These are phyloP conservation scores for Cecidostiba fungosa DNA, from an alignment of 2,888 invertebrate genomes.

Conservation along the genomic window DNA sequence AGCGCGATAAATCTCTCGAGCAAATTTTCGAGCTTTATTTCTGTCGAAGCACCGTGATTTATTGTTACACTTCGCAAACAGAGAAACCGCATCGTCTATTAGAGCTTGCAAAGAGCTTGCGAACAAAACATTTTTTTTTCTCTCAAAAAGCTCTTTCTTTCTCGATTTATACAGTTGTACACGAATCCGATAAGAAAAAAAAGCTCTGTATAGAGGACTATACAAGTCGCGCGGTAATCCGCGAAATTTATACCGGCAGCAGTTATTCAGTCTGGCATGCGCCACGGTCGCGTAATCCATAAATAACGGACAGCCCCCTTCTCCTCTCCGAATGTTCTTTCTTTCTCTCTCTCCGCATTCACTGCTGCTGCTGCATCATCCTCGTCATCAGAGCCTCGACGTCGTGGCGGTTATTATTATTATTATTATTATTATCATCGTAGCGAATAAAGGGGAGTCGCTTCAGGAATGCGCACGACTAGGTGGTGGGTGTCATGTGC, in stretches of 20 bases:
- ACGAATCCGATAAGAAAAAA: too few relatives aligned
- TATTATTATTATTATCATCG: constrained; percentile 32
- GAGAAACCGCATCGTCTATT: too few relatives aligned
- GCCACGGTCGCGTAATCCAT: constrained; percentile 72
- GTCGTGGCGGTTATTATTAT: background rate
- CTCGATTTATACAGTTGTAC: too few relatives aligned
- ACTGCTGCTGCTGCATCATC: background rate
- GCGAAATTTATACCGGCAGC: background rate
- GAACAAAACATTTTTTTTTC: too few relatives aligned
- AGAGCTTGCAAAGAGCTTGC: too few relatives aligned
- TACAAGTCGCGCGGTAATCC: too few relatives aligned
- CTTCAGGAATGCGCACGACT: background rate
- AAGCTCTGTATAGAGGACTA: too few relatives aligned
- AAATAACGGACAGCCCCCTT: constrained; percentile 72
- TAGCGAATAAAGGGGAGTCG: constrained; percentile 30
- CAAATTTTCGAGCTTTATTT: constrained; percentile 4
- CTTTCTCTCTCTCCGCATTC: constrained; percentile 8
- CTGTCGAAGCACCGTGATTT: background rate
- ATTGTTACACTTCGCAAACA: background rate
- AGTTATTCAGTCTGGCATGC: constrained; percentile 62
- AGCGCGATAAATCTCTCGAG: constrained; percentile 6
- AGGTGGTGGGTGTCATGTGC: background rate
- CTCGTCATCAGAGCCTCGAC: background rate
- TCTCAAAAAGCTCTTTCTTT: too few relatives aligned
- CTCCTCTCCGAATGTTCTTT: background rate